phyloP scores from a whole-genome alignment of 1,140 invertebrate species.

The Drepana arcuata region DNA sequence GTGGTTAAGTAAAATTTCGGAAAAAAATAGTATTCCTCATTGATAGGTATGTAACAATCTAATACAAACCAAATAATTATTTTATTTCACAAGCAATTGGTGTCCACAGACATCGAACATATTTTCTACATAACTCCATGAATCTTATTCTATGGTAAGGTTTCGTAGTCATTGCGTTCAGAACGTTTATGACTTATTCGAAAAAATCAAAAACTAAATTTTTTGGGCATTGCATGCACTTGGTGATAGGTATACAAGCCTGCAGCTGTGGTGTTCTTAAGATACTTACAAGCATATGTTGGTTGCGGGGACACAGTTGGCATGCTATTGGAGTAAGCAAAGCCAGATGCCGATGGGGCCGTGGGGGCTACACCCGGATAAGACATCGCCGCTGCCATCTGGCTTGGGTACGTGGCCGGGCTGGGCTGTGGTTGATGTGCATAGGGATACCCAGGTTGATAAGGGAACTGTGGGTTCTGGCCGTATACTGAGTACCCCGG shows the following conservation, averaged over 20 bases:
- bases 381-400: constrained; percentile 32
- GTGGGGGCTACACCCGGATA: constrained; percentile 27
- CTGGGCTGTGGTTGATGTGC: constrained; percentile 25
- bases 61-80: no score
- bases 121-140: no score
- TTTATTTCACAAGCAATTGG: no score
- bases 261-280: neutral
- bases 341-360: constrained; percentile 20
- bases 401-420: constrained; percentile 8
- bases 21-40: no score
- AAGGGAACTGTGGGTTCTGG: constrained; percentile 23
- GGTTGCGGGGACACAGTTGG: constrained; percentile 29
- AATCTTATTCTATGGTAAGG: no score
- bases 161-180: neutral
- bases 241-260: neutral
- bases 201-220: neutral
- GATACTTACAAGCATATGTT: constrained; percentile 23
- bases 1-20: no score
- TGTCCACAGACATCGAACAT: neutral
- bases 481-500: constrained; percentile 18
- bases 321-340: constrained; percentile 23
- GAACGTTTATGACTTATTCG: neutral
- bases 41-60: no score
- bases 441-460: constrained; percentile 31
- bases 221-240: no score